phyloP scores from a whole-genome alignment of 2,797 vertebrate species.

The Anisognathus igniventris region DNA sequence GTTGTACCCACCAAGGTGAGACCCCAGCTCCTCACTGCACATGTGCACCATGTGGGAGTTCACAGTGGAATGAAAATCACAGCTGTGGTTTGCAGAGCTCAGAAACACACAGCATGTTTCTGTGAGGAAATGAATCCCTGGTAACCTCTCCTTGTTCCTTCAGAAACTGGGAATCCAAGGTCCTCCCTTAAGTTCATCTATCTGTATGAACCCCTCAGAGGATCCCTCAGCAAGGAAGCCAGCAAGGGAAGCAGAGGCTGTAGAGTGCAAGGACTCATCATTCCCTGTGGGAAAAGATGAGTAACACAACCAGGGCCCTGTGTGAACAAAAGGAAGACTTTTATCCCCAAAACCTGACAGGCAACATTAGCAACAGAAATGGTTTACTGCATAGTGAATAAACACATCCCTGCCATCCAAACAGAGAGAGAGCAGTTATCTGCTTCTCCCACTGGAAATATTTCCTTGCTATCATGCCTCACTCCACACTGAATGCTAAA shows the following conservation, averaged over 20 bases:
- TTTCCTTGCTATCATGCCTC: not conserved
- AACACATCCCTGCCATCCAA: not conserved
- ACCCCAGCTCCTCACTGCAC: not conserved
- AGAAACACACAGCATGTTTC: not conserved
- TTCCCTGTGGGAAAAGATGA: not conserved
- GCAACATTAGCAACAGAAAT: not conserved
- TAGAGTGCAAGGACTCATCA: accelerated
- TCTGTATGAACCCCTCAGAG: accelerated
- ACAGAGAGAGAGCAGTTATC: not conserved
- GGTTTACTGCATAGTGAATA: not conserved
- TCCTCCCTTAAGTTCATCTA: not conserved
- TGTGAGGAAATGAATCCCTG: not conserved
- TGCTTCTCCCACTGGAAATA: not conserved
- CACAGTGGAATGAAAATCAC: not conserved
- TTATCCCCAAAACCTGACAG: not conserved
- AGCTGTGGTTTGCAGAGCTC: not conserved
- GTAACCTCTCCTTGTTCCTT: not conserved
- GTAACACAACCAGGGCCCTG: not conserved
- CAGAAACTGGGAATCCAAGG: not conserved
- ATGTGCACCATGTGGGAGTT: accelerated
- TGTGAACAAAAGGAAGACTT: not conserved
- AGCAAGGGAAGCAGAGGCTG: accelerated
- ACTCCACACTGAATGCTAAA: not conserved
- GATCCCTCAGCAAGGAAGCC: not conserved
- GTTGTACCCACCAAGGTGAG: not conserved